phyloP scores from a whole-genome alignment of 2,113 vertebrate species.

The Prunella himalayana region DNA sequence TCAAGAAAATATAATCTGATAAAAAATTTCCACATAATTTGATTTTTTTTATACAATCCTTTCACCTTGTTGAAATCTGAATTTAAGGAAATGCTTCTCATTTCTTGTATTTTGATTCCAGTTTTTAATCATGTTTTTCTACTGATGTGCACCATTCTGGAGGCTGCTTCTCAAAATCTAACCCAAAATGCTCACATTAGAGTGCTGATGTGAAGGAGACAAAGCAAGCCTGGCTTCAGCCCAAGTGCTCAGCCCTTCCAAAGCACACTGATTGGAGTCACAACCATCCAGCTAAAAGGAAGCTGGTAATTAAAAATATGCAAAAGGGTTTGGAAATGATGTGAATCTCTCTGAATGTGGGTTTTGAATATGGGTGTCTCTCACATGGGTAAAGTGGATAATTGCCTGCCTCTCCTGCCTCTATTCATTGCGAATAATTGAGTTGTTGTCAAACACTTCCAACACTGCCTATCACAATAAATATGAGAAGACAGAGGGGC shows the following conservation, averaged over 20 bases:
- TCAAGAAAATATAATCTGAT: background rate
- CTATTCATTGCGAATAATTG: slow-evolving; percentile 55
- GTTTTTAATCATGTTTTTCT: background rate
- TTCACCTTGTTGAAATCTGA: background rate
- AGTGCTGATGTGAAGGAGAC: background rate
- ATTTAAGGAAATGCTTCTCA: background rate
- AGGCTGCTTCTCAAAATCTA: background rate
- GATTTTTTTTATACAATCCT: background rate
- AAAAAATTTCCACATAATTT: background rate
- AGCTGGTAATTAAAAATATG: slow-evolving; percentile 66
- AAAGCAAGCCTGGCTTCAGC: background rate
- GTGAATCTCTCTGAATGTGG: slow-evolving; percentile 29
- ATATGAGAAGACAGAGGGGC: slow-evolving; percentile 16
- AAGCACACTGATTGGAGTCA: slow-evolving; percentile 51
- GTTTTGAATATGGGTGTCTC: slow-evolving; percentile 55
- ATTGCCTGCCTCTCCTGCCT: slow-evolving; percentile 56
- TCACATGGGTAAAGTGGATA: slow-evolving; percentile 57
- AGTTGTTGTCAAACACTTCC: slow-evolving; percentile 68
- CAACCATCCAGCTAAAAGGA: slow-evolving; percentile 31
- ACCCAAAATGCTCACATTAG: background rate
- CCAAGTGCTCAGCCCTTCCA: slow-evolving; percentile 48
- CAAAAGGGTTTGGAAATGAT: slow-evolving; percentile 54
- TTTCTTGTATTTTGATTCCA: background rate
- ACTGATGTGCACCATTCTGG: background rate
- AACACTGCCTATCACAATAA: slow-evolving; percentile 57